Evolutionary conservation across 2,888 invertebrate genomes (phyloP), one percentile per base, ranked within the genome.

Genomic region (Phalera bucephala): DNA sequence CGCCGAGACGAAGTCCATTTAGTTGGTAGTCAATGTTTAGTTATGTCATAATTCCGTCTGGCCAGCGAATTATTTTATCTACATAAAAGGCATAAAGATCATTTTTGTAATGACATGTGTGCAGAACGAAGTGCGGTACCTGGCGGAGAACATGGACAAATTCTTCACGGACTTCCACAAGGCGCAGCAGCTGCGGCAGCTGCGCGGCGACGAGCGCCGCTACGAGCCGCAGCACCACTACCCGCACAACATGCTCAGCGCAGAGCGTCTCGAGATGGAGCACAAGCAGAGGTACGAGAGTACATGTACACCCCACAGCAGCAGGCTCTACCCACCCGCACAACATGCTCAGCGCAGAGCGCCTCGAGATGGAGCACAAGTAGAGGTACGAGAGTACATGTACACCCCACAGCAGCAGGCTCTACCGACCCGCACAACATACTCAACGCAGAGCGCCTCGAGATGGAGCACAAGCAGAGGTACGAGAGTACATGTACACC

Each of bases 111-210:
- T n/a, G n/a, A n/a, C n/a, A n/a, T n/a, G n/a, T n/a, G 10, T 11
- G 9, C 73, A 85, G 85, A 73, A 80, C 67, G 79, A 91, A 78
- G 80, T 86, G 46, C 67, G 86, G 55, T 79, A 88, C 61, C 53
- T 82, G 35, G 76, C 82, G 23, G 80, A 91, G 70, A 88, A 88
- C 61, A 93, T 93, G 90, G 92, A 93, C 43, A 94, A 94, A 73
- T 94, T 94, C 79, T 93, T 94, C 91, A 92, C 92, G 30, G 94
- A 94, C 73, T 94, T 93, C 82, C 92, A 93, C 75, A 92, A 93
- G 69, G 92, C 93, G 62, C 91, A 92, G 40, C 90, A 90, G 67
- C 64, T 87, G 72, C 62, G 86, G 41, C 55, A 76, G 47, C 54
- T 79, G 40, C 87, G 52, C 62, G 82, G 45, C 77, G 77, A 65